Evolutionary conservation across 2,888 invertebrate genomes (phyloP), one percentile per base, ranked within the genome.

Genomic region (Temnothorax unifasciatus): DNA sequence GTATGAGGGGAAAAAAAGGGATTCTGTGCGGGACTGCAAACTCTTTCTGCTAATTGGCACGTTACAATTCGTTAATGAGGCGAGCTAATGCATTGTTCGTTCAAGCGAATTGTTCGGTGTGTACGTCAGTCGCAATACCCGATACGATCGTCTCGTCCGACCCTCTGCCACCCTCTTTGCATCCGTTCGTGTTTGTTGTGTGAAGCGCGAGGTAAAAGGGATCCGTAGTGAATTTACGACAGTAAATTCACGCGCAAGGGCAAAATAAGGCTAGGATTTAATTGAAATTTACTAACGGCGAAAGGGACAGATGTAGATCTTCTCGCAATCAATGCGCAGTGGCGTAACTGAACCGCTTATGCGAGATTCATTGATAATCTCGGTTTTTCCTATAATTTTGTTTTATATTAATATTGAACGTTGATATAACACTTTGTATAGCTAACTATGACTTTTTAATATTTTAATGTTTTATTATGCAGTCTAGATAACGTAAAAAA

Each of bases 61-160:
- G 84, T 90, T 90, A 88, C 90, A 87, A 69, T 91, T 90, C 87
- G 86, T 88, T 92, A 92, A 91, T 91, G 91, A 92, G 91, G 88
- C 85, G 83, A 86, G 86, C 87, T 90, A 90, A 91, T 90, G 88
- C 85, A 89, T 91, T 90, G 90, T 90, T 89, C 90, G 68, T 63
- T 44, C 50, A 69, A 79, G 15, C 54, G 71, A 29, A 69, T 82
- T 68, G 83, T 52, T 69, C 13, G 41, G 61, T 54, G 64, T 74
- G 50, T 63, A 77, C 25, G 69, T 25, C 69, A 75, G 69, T 74
- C 87, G 84, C 44, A 82, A 87, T 84, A 83, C 76, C 68, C 85
- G 85, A 86, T 85, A 76, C 86, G 86, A 87, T 86, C 86, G 85
- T 81, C 83, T 52, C 52, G 74, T 75, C n/a, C 82, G 54, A 76